Conservation (phyloP, 2,888 invertebrate species). For the Belgica antarctica region DNA sequence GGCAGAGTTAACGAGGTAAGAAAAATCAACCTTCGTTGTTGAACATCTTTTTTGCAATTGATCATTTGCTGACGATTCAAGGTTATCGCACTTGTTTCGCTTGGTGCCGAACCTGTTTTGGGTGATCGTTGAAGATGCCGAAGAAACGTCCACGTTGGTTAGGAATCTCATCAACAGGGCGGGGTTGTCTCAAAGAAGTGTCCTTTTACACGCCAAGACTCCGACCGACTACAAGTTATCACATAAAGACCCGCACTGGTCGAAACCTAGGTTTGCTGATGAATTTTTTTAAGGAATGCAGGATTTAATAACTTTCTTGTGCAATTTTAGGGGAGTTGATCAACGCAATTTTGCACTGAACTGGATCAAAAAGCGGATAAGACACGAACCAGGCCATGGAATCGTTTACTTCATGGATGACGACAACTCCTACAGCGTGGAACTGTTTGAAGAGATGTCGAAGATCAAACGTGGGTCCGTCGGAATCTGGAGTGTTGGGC, state of each 20-base stretch:
- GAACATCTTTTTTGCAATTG: too few relatives aligned
- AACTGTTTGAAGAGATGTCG: conserved; percentile 86
- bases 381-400: conserved; percentile 55
- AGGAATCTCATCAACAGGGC: conserved; percentile 63
- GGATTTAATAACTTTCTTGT: conserved; percentile 50
- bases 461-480: conserved; percentile 69
- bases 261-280: not conserved
- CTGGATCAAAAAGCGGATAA: conserved; percentile 72
- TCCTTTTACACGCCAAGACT: conserved; percentile 67
- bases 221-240: conserved; percentile 68
- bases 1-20: conserved; percentile 83
- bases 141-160: conserved; percentile 67
- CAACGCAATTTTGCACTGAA: conserved; percentile 83
- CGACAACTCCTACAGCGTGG: conserved; percentile 88
- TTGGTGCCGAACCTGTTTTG: conserved; percentile 86
- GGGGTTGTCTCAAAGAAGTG: conserved; percentile 56
- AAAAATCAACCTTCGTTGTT: not conserved
- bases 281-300: not conserved
- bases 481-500: conserved; percentile 93
- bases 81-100: conserved; percentile 83
- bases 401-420: conserved; percentile 96
- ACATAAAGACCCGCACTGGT: conserved; percentile 53
- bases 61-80: conserved; percentile 49
- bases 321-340: conserved; percentile 82
- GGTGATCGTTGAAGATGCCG: conserved; percentile 88